Conservation (phyloP, 1,140 invertebrate species). For the Scaptomyza pallida region DNA sequence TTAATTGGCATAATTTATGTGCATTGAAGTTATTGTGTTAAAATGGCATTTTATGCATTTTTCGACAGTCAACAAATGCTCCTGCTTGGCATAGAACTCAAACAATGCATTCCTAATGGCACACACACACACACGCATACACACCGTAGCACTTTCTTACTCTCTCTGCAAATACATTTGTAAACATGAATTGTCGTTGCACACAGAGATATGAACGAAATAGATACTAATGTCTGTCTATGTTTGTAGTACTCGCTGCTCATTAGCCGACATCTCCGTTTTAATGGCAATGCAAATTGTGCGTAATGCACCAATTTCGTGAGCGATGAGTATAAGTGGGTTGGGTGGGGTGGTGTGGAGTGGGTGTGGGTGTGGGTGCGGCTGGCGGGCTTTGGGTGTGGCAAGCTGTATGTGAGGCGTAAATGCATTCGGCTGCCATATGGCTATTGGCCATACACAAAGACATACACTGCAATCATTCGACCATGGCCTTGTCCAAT, state of each 20-base stretch:
- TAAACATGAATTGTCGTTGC: neutral
- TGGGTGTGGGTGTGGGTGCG: neutral
- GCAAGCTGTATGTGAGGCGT: constrained; percentile 1
- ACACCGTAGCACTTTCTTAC: no score
- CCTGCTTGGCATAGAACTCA: no score
- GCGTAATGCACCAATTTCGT: constrained; percentile 21
- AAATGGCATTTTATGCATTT: no score
- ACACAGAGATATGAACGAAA: neutral
- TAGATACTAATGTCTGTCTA: no score
- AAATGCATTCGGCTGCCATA: constrained; percentile 13
- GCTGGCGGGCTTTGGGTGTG: neutral
- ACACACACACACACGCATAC: neutral
- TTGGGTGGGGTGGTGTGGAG: no score
- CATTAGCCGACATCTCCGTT: constrained; percentile 20
- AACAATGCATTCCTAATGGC: neutral
- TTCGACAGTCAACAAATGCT: no score
- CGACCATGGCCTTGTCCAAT: constrained; percentile 52
- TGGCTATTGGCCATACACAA: constrained; percentile 1
- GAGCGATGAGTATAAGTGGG: constrained; percentile 8
- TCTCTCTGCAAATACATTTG: no score
- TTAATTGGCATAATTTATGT: no score
- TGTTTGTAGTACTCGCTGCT: neutral
- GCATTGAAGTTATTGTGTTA: no score
- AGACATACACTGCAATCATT: constrained; percentile 5
- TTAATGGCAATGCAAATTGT: constrained; percentile 32